phyloP scores from a whole-genome alignment of 1,140 invertebrate genomes.

The Hycleus cichorii region DNA sequence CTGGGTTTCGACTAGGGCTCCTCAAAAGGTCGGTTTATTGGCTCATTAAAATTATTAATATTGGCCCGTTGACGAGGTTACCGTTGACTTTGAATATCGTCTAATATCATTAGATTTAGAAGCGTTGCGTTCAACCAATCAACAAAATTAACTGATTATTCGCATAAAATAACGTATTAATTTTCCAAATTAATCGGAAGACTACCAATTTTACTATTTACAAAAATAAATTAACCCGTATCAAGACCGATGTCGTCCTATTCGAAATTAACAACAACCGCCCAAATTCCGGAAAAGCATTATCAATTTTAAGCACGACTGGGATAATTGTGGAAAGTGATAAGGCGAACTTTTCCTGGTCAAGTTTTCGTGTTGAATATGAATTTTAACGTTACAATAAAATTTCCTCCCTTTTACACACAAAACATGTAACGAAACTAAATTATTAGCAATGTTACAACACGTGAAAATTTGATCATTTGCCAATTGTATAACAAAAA shows the following conservation, averaged over 20 bases:
- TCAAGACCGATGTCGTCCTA: background rate
- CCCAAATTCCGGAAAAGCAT: background rate
- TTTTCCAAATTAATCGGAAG: slow-evolving; percentile 11
- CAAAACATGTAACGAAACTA: no score
- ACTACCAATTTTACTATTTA: slow-evolving; percentile 5
- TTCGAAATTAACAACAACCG: background rate
- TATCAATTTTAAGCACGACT: background rate
- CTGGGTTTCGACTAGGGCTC: slow-evolving; percentile 14
- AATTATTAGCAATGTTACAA: no score
- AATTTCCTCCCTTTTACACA: no score
- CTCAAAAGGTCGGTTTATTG: slow-evolving; percentile 19
- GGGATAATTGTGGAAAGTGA: background rate
- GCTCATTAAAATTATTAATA: slow-evolving; percentile 21
- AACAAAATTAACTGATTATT: slow-evolving; percentile 12
- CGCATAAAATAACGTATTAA: slow-evolving; percentile 11
- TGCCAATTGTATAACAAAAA: no score
- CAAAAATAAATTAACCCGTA: slow-evolving; percentile 1
- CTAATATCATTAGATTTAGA: slow-evolving; percentile 13
- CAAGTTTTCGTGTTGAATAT: background rate
- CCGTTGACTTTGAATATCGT: slow-evolving; percentile 12
- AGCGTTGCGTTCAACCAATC: background rate
- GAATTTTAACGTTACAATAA: no score
- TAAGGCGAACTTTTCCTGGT: background rate
- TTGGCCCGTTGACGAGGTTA: slow-evolving; percentile 7
- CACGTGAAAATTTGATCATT: no score